Conservation (phyloP, 1,140 invertebrate species). For the Dinoponera quadriceps region DNA sequence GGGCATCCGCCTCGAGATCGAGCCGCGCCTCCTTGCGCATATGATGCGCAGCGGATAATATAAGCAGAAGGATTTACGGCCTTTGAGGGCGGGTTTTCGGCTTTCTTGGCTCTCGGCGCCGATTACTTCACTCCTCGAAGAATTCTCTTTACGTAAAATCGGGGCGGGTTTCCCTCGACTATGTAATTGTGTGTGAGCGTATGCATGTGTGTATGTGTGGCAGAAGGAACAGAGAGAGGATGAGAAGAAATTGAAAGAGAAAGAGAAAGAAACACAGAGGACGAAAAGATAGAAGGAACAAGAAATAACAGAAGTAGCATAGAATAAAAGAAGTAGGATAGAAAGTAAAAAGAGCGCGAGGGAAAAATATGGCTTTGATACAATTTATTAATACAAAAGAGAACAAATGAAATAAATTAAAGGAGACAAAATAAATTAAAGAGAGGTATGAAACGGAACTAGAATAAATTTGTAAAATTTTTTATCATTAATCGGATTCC, state of each 20-base stretch:
- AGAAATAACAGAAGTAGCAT: not conserved
- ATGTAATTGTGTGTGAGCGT: slow-evolving; percentile 13
- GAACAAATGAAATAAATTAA: slow-evolving; percentile 26
- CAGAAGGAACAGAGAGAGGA: not conserved
- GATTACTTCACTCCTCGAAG: slow-evolving; percentile 1
- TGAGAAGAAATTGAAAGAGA: not conserved
- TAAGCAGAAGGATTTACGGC: not conserved
- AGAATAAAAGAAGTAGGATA: not conserved
- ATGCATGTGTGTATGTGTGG: slow-evolving; percentile 12
- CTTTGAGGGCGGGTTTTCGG: not conserved
- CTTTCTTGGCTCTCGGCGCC: slow-evolving; percentile 2
- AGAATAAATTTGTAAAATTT: not conserved
- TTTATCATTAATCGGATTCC: too few relatives aligned
- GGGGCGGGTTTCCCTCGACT: not conserved
- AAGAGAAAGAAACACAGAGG: not conserved
- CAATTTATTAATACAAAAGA: slow-evolving; percentile 43
- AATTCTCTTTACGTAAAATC: slow-evolving; percentile 30
- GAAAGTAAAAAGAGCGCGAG: not conserved
- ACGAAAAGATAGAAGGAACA: not conserved
- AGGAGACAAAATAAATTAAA: not conserved
- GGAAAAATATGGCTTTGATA: slow-evolving; percentile 5
- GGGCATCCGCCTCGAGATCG: slow-evolving; percentile 2
- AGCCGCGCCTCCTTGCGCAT: not conserved
- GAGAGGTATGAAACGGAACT: not conserved
- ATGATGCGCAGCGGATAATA: not conserved